Conservation (phyloP, 2,113 vertebrate genomes). For the Leptobrachium ailaonicum region DNA sequence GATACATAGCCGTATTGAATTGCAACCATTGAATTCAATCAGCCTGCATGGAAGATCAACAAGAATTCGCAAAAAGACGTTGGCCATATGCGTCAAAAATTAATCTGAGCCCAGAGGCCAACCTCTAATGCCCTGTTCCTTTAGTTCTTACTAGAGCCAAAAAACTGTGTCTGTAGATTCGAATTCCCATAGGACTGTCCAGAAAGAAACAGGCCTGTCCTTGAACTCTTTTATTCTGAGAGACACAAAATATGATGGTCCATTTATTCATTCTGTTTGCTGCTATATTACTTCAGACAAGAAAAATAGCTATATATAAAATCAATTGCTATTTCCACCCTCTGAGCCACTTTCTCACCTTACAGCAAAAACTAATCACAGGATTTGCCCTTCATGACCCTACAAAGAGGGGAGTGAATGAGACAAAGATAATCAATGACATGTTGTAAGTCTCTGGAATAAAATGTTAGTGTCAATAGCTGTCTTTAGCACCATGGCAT, state of each 20-base stretch:
- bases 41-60: too few relatives aligned
- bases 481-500: neutral
- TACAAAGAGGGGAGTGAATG: constrained; percentile 6
- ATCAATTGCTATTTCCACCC: constrained; percentile 49
- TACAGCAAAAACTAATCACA: constrained; percentile 42
- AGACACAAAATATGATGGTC: constrained; percentile 5
- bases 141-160: too few relatives aligned
- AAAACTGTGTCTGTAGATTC: too few relatives aligned
- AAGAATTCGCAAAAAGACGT: too few relatives aligned
- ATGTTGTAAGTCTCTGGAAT: neutral
- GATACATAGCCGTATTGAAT: too few relatives aligned
- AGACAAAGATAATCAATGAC: constrained; percentile 13
- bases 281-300: constrained; percentile 35
- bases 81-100: too few relatives aligned
- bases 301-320: constrained; percentile 48
- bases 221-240: constrained; percentile 14
- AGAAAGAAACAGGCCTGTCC: constrained; percentile 21
- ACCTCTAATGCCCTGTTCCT: too few relatives aligned
- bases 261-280: constrained; percentile 13
- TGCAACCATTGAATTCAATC: too few relatives aligned
- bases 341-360: constrained; percentile 21
- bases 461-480: constrained; percentile 7
- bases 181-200: neutral
- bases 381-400: constrained; percentile 35
- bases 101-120: too few relatives aligned